Base-by-base conservation (phyloP, 2,888 invertebrate species). In the Mechanitis mazaeus region DNA sequence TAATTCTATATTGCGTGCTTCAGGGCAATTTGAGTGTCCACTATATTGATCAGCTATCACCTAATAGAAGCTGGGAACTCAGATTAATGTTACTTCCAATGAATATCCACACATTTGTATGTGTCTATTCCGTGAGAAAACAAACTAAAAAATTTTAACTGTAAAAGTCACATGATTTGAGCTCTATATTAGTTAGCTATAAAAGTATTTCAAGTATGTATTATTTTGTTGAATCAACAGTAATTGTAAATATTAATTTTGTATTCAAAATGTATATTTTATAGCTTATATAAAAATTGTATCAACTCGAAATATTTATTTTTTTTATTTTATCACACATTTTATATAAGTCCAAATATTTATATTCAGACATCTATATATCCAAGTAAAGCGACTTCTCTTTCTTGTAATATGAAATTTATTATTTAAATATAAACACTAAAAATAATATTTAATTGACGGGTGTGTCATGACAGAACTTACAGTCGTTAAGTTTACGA, bases 401-500 rank as follows among this genome's bases (percentile, higher is more conserved):
- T 42, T 42, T 9, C 11, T 42, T 7, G 9, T 42, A 9, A 42
- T 42, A 9, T 42, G 11, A 9, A 11, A 42, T 42, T 9, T 42
- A 7, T 9, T 42, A 7, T 31, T 28, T 45, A 3, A 55, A 55
- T 59, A 33, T 46, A 42, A 42, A 42, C 55, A 46, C 11, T 46
- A 57, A 64, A 54, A 55, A 62, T 54, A 55, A 56, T 58, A 60
- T 46, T 42, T 58, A 72, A 68, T 72, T 72, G 76, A 71, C 77
- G 75, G 75, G 72, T 72, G 74, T 71, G 68, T 72, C 71, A 73
- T 66, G 75, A 74, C 75, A 71, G 69, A 75, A 67, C 66, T 76
- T 74, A 77, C 75, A 73, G 66, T 64, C 71, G 72, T 73, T 75
- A 72, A 69, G 64, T 84, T 84, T 82, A 84, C 75, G 82, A 79